Conservation (phyloP, 92 coral and sea anemone species). For the Umimayanthus kanabou region DNA sequence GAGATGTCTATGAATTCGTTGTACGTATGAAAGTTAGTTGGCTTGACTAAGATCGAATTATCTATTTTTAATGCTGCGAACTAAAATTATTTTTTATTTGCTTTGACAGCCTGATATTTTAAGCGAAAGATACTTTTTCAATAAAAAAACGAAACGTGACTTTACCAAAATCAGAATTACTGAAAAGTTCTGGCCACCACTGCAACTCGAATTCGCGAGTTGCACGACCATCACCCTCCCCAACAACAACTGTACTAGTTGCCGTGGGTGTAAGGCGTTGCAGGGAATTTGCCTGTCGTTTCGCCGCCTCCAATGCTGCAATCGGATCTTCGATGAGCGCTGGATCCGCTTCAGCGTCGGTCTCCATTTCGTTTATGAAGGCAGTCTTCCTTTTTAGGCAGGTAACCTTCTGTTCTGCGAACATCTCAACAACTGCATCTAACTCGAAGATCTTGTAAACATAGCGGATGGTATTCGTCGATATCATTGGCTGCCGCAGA, state of each 20-base stretch:
- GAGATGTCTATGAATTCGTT: too few relatives aligned
- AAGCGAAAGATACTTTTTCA: constrained; percentile 1
- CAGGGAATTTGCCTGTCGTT: not conserved
- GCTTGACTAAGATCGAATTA: too few relatives aligned
- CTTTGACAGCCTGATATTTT: too few relatives aligned
- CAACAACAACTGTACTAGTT: constrained; percentile 9
- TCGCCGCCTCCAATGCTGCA: constrained; percentile 33
- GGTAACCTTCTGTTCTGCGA: constrained; percentile 24
- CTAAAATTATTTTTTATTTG: too few relatives aligned
- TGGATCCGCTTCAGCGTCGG: constrained; percentile 8
- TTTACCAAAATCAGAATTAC: constrained; percentile 6
- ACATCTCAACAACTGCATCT: not conserved
- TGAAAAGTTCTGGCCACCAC: constrained; percentile 41
- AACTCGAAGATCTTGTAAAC: not conserved
- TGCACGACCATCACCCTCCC: constrained; percentile 35
- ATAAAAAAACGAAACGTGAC: constrained; percentile 37
- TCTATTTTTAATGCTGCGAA: too few relatives aligned
- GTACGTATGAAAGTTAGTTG: too few relatives aligned
- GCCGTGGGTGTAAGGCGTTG: not conserved
- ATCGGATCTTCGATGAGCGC: constrained; percentile 10
- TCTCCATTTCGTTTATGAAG: not conserved
- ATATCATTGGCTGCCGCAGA: constrained; percentile 36
- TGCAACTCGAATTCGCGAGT: constrained; percentile 37
- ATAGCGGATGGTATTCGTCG: not conserved
- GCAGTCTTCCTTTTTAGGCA: not conserved